Conservation (phyloP, 2,888 invertebrate genomes). For the Hoplodrina ambigua region DNA sequence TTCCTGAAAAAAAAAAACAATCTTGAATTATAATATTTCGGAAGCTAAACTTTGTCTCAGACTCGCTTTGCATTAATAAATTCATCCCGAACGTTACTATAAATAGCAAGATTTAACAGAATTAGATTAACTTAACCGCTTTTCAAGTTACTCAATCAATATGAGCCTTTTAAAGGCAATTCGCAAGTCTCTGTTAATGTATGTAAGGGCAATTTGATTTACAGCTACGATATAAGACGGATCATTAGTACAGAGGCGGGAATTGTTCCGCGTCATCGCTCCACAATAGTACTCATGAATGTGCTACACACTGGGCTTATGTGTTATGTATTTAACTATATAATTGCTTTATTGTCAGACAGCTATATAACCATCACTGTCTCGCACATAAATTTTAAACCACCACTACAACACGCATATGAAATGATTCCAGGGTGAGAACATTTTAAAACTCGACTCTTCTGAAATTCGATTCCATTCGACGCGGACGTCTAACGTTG, state of each 20-base stretch:
- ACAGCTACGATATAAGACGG: constrained; percentile 74
- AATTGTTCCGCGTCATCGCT: constrained; percentile 69
- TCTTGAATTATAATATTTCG: neutral
- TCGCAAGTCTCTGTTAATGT: constrained; percentile 54
- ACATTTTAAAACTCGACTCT: constrained; percentile 62
- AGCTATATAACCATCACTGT: constrained; percentile 5
- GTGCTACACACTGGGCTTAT: constrained; percentile 29
- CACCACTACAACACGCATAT: constrained; percentile 39
- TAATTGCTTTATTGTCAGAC: constrained; percentile 38
- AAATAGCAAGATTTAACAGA: constrained; percentile 35
- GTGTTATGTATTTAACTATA: constrained; percentile 29
- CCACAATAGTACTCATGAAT: constrained; percentile 70
- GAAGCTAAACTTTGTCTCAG: neutral
- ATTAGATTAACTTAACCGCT: constrained; percentile 50
- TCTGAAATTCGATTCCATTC: constrained; percentile 65
- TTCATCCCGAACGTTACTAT: constrained; percentile 22
- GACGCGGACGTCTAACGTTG: constrained; percentile 63
- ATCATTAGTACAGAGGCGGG: constrained; percentile 75
- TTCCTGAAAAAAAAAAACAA: neutral
- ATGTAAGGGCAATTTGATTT: constrained; percentile 72
- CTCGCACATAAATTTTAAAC: constrained; percentile 11
- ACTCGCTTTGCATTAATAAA: constrained; percentile 13
- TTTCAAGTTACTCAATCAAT: constrained; percentile 51
- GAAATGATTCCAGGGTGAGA: constrained; percentile 51
- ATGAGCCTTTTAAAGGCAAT: constrained; percentile 53